A percentile compares a stretch with the other conserved stretches of the same genome.
phyloP scores from a whole-genome alignment of 2,888 invertebrate species.

The Malthinus flaveolus region DNA sequence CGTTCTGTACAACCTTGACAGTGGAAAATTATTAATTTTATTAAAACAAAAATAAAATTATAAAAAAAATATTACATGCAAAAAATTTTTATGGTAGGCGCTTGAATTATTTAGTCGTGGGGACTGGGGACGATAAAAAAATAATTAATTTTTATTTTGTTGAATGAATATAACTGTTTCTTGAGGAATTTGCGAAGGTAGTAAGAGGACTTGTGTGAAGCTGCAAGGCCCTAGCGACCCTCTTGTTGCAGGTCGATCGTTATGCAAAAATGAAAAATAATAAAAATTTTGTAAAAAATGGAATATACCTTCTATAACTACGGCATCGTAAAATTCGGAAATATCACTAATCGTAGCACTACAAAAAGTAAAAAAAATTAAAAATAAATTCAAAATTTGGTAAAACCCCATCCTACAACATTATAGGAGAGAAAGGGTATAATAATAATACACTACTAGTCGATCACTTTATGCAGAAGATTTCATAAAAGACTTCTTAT shows the following conservation, averaged over 20 bases:
- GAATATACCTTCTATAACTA: conserved; percentile 44
- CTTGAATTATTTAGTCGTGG: too few relatives aligned
- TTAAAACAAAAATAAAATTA: too few relatives aligned
- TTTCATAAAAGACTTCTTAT: conserved; percentile 51
- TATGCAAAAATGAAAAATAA: neutral
- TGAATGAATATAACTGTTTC: too few relatives aligned
- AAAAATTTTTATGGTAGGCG: too few relatives aligned
- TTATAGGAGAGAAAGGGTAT: conserved; percentile 21
- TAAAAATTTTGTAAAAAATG: conserved; percentile 8
- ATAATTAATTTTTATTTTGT: too few relatives aligned
- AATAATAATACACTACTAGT: conserved; percentile 30
- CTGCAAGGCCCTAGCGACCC: too few relatives aligned
- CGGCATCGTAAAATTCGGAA: conserved; percentile 35
- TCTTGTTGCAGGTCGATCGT: neutral
- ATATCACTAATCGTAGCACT: conserved; percentile 24
- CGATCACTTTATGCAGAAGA: conserved; percentile 46
- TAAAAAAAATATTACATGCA: too few relatives aligned
- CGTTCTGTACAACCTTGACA: conserved; percentile 52
- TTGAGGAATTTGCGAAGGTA: neutral
- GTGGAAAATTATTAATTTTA: conserved; percentile 35
- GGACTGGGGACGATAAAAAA: too few relatives aligned
- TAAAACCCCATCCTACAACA: conserved; percentile 40
- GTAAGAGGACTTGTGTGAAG: neutral
- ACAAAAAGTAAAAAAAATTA: conserved; percentile 26
- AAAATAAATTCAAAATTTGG: conserved; percentile 39